Conservation (phyloP, 2,888 invertebrate genomes). For the Autographa pulchrina region DNA sequence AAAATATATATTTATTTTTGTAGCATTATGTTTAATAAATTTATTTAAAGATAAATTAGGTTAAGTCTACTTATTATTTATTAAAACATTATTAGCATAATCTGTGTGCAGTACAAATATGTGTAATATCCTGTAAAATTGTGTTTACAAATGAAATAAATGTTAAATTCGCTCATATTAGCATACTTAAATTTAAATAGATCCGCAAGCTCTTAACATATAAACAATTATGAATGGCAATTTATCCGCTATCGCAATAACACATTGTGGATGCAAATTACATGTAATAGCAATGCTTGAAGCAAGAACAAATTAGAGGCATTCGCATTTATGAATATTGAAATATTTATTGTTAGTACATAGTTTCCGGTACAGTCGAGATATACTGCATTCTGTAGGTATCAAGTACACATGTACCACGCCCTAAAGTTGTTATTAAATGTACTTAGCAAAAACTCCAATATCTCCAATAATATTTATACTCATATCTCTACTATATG, state of each 20-base stretch:
- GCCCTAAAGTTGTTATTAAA: too few species aligned
- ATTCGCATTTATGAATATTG: constrained; percentile 41
- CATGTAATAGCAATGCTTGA: constrained; percentile 25
- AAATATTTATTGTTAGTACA: constrained; percentile 13
- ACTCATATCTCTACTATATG: too few species aligned
- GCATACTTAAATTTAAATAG: background rate
- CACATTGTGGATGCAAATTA: constrained; percentile 36
- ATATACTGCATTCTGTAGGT: background rate
- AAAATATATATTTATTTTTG: too few species aligned
- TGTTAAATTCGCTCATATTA: background rate
- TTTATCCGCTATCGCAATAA: constrained; percentile 34
- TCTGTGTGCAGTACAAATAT: background rate
- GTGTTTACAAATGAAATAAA: constrained; percentile 4
- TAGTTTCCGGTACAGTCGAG: constrained; percentile 6
- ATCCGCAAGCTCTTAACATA: constrained; percentile 17
- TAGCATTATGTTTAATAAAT: too few species aligned
- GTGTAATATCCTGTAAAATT: background rate
- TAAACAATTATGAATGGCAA: constrained; percentile 25
- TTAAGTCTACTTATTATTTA: too few species aligned
- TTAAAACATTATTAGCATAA: too few species aligned
- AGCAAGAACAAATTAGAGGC: constrained; percentile 27
- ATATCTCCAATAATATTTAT: too few species aligned
- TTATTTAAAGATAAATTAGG: too few species aligned
- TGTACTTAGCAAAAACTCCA: too few species aligned
- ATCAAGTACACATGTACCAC: too few species aligned